Conservation (phyloP, 2,888 invertebrate species). For the Balanococcus diminutus region DNA sequence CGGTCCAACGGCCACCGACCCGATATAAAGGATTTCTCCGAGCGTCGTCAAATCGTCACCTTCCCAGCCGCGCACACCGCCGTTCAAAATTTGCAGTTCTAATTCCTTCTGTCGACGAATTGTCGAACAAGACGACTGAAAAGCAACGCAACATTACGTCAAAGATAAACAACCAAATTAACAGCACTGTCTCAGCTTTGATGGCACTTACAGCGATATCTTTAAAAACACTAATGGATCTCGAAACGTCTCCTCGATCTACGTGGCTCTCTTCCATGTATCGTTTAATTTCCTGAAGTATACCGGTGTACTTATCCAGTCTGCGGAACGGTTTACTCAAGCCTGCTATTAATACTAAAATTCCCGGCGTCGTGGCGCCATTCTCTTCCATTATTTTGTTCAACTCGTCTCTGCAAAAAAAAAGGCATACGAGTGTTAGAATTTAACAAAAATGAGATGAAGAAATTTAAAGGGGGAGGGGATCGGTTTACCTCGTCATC, state of each 20-base stretch:
- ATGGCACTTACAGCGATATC: slow-evolving; percentile 81
- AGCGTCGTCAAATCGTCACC: slow-evolving; percentile 77
- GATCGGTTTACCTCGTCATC: neutral
- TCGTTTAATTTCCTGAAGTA: slow-evolving; percentile 92
- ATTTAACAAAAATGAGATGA: neutral
- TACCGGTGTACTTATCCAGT: slow-evolving; percentile 91
- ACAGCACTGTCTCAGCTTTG: no score
- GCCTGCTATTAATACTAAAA: slow-evolving; percentile 88
- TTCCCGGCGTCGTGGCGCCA: slow-evolving; percentile 83
- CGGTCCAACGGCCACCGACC: slow-evolving; percentile 84
- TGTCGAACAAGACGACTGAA: slow-evolving; percentile 82
- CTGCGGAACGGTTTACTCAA: slow-evolving; percentile 94
- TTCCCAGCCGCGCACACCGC: slow-evolving; percentile 94
- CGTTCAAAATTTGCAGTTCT: slow-evolving; percentile 92
- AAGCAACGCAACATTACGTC: slow-evolving; percentile 54
- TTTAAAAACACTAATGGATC: slow-evolving; percentile 92
- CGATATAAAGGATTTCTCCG: slow-evolving; percentile 91
- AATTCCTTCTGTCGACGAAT: slow-evolving; percentile 92
- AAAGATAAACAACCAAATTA: neutral
- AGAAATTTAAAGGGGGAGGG: neutral
- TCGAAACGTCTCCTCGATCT: slow-evolving; percentile 95
- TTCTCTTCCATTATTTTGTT: slow-evolving; percentile 86
- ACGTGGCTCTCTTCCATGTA: slow-evolving; percentile 95
- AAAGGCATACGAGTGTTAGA: neutral
- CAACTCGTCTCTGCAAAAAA: slow-evolving; percentile 75